Conservation (phyloP, 2,888 invertebrate genomes). For the Apeira syringaria region DNA sequence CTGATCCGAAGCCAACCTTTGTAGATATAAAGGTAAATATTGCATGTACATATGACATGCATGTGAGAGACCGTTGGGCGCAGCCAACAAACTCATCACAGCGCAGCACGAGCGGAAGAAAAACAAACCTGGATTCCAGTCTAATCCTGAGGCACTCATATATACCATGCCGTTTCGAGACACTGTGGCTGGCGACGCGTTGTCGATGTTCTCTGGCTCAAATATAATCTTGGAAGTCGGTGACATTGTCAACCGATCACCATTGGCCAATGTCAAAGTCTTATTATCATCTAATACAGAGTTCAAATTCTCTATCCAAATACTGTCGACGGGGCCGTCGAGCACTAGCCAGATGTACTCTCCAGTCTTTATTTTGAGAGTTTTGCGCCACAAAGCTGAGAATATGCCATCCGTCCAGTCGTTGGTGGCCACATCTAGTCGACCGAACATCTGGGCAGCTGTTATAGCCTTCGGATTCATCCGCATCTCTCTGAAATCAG, state of each 20-base stretch:
- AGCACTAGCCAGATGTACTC: slow-evolving; percentile 97
- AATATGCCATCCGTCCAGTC: slow-evolving; percentile 99
- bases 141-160: slow-evolving; percentile 98
- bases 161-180: slow-evolving; percentile 97
- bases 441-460: slow-evolving; percentile 98
- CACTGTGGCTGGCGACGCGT: slow-evolving; percentile 98
- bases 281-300: slow-evolving; percentile 98
- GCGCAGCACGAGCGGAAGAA: no score
- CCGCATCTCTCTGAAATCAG: slow-evolving; percentile 91
- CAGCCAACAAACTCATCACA: no score
- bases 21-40: no score
- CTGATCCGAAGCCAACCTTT: no score
- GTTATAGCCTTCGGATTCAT: slow-evolving; percentile 99
- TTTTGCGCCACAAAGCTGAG: slow-evolving; percentile 97
- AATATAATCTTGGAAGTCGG: slow-evolving; percentile 97
- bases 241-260: slow-evolving; percentile 97
- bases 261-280: slow-evolving; percentile 96
- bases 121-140: slow-evolving; percentile 91
- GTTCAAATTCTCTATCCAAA: slow-evolving; percentile 99
- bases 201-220: slow-evolving; percentile 98
- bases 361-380: slow-evolving; percentile 92
- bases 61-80: no score
- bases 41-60: no score
- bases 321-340: slow-evolving; percentile 98
- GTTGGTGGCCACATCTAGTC: slow-evolving; percentile 97